phyloP scores from a whole-genome alignment of 2,888 invertebrate species.

The Nymphalis urticae region DNA sequence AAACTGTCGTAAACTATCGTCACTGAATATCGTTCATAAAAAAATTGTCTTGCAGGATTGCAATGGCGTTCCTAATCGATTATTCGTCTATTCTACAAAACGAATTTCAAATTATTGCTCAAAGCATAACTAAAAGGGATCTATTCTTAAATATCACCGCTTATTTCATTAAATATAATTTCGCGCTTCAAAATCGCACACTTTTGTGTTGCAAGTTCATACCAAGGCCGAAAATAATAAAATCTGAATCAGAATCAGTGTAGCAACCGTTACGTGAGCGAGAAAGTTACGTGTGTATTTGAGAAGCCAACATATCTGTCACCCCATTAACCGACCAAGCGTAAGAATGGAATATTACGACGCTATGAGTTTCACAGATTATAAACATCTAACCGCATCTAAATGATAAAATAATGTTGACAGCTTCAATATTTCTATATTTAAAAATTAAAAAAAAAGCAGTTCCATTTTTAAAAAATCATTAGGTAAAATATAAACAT shows the following conservation, averaged over 20 bases:
- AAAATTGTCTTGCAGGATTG: slow-evolving; percentile 24
- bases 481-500: too few relatives aligned
- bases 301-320: slow-evolving; percentile 45
- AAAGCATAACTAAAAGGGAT: slow-evolving; percentile 63
- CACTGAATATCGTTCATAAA: slow-evolving; percentile 32
- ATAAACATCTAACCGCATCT: too few relatives aligned
- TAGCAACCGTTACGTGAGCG: slow-evolving; percentile 64
- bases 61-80: slow-evolving; percentile 35
- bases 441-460: too few relatives aligned
- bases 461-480: too few relatives aligned
- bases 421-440: too few relatives aligned
- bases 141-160: slow-evolving; percentile 39
- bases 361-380: neutral
- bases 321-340: slow-evolving; percentile 46
- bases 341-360: slow-evolving; percentile 33
- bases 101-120: slow-evolving; percentile 47
- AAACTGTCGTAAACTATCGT: slow-evolving; percentile 13
- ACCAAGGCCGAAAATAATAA: slow-evolving; percentile 63
- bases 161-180: slow-evolving; percentile 53
- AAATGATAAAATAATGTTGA: too few relatives aligned
- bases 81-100: slow-evolving; percentile 38
- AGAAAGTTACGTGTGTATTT: slow-evolving; percentile 65
- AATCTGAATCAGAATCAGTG: slow-evolving; percentile 60
- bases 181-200: slow-evolving; percentile 51
- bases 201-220: slow-evolving; percentile 55